These are phyloP conservation scores for Synanthedon tipuliformis DNA, from an alignment of 2,888 invertebrate species.

Conservation along the genomic window DNA sequence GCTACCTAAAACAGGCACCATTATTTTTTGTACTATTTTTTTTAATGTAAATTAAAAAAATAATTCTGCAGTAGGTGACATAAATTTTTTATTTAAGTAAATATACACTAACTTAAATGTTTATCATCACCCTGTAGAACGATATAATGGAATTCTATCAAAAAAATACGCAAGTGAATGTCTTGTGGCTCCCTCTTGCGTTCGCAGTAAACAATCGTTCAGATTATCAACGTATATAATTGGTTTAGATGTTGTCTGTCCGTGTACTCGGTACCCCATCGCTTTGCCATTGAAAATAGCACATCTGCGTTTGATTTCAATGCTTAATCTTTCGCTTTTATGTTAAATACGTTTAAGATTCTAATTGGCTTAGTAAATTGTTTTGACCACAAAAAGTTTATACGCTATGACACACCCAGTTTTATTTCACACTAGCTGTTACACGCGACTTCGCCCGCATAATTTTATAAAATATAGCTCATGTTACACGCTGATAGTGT, in stretches of 20 bases:
- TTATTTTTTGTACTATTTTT: no score
- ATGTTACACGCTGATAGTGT: no score
- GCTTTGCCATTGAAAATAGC: conserved; percentile 14
- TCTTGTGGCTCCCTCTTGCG: conserved; percentile 21
- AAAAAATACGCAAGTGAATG: conserved; percentile 22
- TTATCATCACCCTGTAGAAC: conserved; percentile 4
- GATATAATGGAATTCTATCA: conserved; percentile 25
- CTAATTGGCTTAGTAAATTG: neutral
- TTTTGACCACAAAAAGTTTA: no score
- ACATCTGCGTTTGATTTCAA: conserved; percentile 39
- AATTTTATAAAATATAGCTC: no score
- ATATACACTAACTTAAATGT: no score
- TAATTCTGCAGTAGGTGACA: no score
- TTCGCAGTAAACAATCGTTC: conserved; percentile 24
- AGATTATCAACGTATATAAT: conserved; percentile 57
- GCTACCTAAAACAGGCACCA: no score
- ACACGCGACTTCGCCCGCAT: no score
- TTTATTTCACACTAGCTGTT: no score
- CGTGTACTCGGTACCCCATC: conserved; percentile 12
- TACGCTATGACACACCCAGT: no score
- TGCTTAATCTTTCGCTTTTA: conserved; percentile 22
- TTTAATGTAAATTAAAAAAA: no score
- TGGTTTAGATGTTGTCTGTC: conserved; percentile 49
- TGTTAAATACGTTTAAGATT: neutral
- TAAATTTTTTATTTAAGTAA: neutral